Evolutionary conservation across 2,113 vertebrate species (phyloP).

Genomic region (Neoarius graeffei): DNA sequence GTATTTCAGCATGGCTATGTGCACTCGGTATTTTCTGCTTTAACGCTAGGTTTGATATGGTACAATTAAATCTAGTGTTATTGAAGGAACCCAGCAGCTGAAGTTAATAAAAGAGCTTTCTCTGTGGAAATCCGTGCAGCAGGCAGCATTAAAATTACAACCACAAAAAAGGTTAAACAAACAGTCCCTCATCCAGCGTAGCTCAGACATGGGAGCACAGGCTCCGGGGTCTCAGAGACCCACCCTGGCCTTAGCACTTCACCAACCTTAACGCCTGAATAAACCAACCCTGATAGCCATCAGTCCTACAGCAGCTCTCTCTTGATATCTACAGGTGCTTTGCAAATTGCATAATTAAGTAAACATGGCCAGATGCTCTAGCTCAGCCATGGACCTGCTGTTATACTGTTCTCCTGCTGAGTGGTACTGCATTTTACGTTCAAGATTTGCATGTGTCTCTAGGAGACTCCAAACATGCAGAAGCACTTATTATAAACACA

Average conservation of each 20-base stretch:
- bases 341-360: slow-evolving; percentile 54
- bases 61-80: slow-evolving; percentile 60
- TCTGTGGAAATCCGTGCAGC: slow-evolving; percentile 63
- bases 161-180: slow-evolving; percentile 72
- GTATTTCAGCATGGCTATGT: background rate
- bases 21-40: slow-evolving; percentile 19
- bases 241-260: slow-evolving; percentile 9
- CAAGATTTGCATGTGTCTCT: background rate
- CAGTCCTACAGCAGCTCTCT: slow-evolving; percentile 47
- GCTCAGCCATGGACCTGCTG: background rate
- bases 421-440: background rate
- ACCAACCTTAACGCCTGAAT: slow-evolving; percentile 24
- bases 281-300: slow-evolving; percentile 56
- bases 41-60: slow-evolving; percentile 18
- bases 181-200: slow-evolving; percentile 57
- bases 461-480: slow-evolving; percentile 27
- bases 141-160: slow-evolving; percentile 64
- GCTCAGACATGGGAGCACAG: slow-evolving; percentile 11
- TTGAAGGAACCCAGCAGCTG: slow-evolving; percentile 57
- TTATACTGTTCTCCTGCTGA: background rate
- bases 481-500: slow-evolving; percentile 12
- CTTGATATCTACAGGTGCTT: slow-evolving; percentile 52
- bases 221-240: background rate
- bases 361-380: slow-evolving; percentile 36
- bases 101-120: slow-evolving; percentile 70